These are phyloP conservation scores for Ceratoteleas bidentatus DNA, from an alignment of 1,140 invertebrate species.

Conservation along the genomic window DNA sequence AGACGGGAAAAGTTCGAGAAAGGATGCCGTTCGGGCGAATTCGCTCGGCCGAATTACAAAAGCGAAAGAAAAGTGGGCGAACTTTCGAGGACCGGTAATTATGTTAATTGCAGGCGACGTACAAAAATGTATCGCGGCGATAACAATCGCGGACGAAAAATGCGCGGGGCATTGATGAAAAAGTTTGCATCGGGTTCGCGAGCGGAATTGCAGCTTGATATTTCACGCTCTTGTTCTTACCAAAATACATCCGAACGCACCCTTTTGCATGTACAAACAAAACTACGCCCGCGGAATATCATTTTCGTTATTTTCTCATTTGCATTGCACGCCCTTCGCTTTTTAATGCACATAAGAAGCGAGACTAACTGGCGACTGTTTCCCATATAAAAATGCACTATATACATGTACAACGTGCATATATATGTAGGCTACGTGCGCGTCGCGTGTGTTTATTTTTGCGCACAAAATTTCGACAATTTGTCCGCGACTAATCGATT, in stretches of 20 bases:
- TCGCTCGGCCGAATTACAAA: no score
- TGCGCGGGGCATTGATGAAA: conserved; percentile 15
- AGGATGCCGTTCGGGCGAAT: no score
- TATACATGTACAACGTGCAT: neutral
- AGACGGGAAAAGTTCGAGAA: no score
- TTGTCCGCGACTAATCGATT: neutral
- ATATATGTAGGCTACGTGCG: no score
- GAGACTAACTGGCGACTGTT: neutral
- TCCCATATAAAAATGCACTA: neutral
- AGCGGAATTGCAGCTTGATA: neutral
- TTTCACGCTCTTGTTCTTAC: conserved; percentile 26
- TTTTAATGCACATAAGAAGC: conserved; percentile 37
- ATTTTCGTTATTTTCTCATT: conserved; percentile 39
- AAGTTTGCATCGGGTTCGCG: conserved; percentile 13
- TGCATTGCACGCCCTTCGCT: conserved; percentile 16
- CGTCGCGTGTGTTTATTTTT: no score
- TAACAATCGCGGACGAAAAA: conserved; percentile 1
- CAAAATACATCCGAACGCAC: conserved; percentile 23
- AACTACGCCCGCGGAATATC: conserved; percentile 29
- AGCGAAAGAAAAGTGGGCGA: no score
- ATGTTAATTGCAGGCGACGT: neutral
- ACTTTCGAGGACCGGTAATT: neutral
- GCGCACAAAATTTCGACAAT: neutral
- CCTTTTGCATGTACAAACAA: conserved; percentile 36
- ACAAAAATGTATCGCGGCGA: neutral